Evolutionary conservation across 2,113 vertebrate genomes (phyloP).

Genomic region (Indicator maculatus): DNA sequence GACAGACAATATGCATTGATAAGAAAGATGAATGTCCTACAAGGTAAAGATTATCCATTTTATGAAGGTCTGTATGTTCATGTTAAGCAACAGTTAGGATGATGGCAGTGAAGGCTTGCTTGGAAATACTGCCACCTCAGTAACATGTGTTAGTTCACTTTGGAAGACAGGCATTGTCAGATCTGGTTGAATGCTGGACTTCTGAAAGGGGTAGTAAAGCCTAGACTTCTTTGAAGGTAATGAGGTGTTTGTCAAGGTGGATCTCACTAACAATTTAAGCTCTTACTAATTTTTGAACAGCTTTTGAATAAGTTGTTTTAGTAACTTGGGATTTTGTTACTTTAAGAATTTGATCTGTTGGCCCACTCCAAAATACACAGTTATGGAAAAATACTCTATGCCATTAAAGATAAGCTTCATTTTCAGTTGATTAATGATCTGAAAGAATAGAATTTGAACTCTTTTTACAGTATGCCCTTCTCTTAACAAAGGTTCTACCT

Average conservation of each 20-base stretch:
- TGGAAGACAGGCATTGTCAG: neutral
- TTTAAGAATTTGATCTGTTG: neutral
- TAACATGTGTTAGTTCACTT: neutral
- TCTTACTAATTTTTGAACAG: neutral
- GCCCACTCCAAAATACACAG: neutral
- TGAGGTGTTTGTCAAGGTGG: neutral
- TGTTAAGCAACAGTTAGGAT: neutral
- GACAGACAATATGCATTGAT: conserved; percentile 93
- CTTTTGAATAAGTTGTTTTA: neutral
- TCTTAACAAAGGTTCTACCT: neutral
- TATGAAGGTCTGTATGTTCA: neutral
- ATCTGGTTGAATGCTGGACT: neutral
- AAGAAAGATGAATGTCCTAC: conserved; percentile 94
- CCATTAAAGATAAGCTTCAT: neutral
- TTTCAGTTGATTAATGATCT: neutral
- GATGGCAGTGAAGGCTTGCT: neutral
- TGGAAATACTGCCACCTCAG: neutral
- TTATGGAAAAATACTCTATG: neutral
- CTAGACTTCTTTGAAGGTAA: neutral
- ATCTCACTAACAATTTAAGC: neutral
- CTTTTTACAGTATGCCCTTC: neutral
- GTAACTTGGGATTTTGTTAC: neutral
- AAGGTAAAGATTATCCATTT: conserved; percentile 76
- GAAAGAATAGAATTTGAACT: neutral
- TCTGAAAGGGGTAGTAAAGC: neutral